Percentiles rank a stretch among this genome's conserved stretches.
phyloP scores from a whole-genome alignment of 2,113 vertebrate genomes.

The Cryptotis parvus region DNA sequence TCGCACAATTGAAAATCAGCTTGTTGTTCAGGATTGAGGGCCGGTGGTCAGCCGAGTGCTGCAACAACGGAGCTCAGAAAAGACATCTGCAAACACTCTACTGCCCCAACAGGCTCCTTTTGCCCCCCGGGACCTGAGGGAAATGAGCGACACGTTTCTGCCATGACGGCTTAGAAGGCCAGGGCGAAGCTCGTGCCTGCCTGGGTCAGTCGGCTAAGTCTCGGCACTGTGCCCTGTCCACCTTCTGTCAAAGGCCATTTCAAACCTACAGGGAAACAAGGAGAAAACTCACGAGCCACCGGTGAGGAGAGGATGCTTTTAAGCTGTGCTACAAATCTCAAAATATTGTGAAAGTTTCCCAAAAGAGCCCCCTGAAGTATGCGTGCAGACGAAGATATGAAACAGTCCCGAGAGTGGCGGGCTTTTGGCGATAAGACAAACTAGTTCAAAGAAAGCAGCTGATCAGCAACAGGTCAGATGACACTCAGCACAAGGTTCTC shows the following conservation, averaged over 20 bases:
- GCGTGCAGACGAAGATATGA: background rate
- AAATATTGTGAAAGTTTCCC: background rate
- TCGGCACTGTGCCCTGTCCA: too few relatives aligned
- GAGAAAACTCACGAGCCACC: constrained; percentile 34
- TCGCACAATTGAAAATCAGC: too few relatives aligned
- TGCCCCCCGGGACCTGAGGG: too few relatives aligned
- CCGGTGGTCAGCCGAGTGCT: background rate
- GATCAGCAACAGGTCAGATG: background rate
- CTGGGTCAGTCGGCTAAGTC: too few relatives aligned
- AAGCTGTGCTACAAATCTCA: background rate
- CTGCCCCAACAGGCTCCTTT: background rate
- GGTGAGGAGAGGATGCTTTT: background rate
- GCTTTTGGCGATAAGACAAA: background rate
- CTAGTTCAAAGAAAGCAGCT: constrained; percentile 11
- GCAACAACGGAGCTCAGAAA: background rate
- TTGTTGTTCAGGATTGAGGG: background rate
- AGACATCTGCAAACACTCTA: background rate
- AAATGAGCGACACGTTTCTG: background rate
- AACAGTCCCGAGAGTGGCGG: background rate
- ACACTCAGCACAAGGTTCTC: background rate
- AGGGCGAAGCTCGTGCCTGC: too few relatives aligned
- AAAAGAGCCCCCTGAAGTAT: background rate
- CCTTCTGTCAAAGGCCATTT: constrained; percentile 57
- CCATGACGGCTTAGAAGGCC: too few relatives aligned
- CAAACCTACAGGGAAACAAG: constrained; percentile 49